A percentile compares a stretch with the other conserved stretches of the same genome.
phyloP scores from a whole-genome alignment of 2,113 vertebrate species.

The Blennius ocellaris region DNA sequence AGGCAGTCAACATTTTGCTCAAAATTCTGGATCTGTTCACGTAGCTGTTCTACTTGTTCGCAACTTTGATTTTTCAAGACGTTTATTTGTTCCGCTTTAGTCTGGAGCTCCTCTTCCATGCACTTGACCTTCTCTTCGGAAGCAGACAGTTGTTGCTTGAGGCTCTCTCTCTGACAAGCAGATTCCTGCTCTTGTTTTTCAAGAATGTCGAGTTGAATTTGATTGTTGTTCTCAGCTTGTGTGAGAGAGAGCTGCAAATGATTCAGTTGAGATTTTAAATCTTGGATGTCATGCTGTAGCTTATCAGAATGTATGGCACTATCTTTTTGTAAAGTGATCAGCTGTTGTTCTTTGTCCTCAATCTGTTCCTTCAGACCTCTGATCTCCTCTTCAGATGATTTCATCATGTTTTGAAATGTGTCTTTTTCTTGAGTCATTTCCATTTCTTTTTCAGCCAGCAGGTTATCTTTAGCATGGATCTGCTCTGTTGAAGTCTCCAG shows the following conservation, averaged over 20 bases:
- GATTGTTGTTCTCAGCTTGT: slow-evolving; percentile 43
- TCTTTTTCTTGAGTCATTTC: slow-evolving; percentile 54
- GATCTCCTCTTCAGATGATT: slow-evolving; percentile 39
- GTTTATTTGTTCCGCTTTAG: slow-evolving; percentile 47
- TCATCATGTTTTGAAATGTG: slow-evolving; percentile 3
- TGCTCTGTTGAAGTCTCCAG: slow-evolving; percentile 41
- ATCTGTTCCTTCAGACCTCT: slow-evolving; percentile 75
- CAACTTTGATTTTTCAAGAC: slow-evolving; percentile 20
- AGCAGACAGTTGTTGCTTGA: slow-evolving; percentile 49
- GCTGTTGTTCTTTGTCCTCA: slow-evolving; percentile 76
- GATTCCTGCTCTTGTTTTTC: slow-evolving; percentile 51
- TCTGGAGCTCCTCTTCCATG: slow-evolving; percentile 31
- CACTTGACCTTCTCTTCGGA: slow-evolving; percentile 35
- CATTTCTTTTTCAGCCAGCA: slow-evolving; percentile 45
- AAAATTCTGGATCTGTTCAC: slow-evolving; percentile 69
- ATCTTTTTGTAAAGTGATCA: slow-evolving; percentile 71
- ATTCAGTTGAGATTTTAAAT: slow-evolving; percentile 74
- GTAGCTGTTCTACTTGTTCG: slow-evolving; percentile 20
- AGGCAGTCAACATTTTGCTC: slow-evolving; percentile 78
- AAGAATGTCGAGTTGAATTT: slow-evolving; percentile 8
- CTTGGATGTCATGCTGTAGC: slow-evolving; percentile 60
- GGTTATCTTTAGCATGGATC: slow-evolving; percentile 58
- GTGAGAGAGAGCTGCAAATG: slow-evolving; percentile 46
- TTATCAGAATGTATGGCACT: slow-evolving; percentile 22
- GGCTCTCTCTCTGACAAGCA: slow-evolving; percentile 60